phyloP scores from a whole-genome alignment of 2,888 invertebrate species.

The Rhopalosiphum nymphaeae region DNA sequence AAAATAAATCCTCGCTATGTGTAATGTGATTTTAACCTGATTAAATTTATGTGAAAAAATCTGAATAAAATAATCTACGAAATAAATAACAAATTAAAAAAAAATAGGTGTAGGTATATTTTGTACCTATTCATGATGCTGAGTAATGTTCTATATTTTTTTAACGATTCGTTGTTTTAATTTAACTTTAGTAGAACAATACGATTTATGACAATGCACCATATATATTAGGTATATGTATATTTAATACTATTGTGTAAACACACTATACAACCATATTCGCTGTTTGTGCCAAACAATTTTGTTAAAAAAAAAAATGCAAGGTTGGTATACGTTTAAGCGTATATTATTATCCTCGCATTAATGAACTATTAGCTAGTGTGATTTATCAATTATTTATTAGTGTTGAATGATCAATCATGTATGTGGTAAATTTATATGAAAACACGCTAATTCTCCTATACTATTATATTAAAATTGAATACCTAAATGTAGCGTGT shows the following conservation, averaged over 20 bases:
- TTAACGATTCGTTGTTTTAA: background rate
- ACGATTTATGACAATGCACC: background rate
- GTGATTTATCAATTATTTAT: background rate
- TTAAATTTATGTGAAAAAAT: background rate
- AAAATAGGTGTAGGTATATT: background rate
- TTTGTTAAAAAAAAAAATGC: background rate
- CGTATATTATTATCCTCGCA: background rate
- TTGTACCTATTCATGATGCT: background rate
- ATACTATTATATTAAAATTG: background rate
- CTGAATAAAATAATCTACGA: background rate
- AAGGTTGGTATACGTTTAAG: background rate
- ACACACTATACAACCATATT: background rate
- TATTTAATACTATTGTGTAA: background rate
- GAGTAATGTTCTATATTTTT: background rate
- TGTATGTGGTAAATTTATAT: background rate
- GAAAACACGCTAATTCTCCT: background rate
- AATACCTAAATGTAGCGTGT: background rate
- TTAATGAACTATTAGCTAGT: background rate
- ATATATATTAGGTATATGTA: background rate
- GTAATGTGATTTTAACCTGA: background rate
- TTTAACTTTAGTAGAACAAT: background rate
- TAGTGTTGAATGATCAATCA: background rate
- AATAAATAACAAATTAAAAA: background rate
- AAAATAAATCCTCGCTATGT: background rate
- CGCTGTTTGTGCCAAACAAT: background rate